A percentile compares a stretch with the other conserved stretches of the same genome.
These are phyloP conservation scores for Lethrus apterus DNA, from an alignment of 1,140 invertebrate genomes.

Conservation along the genomic window DNA sequence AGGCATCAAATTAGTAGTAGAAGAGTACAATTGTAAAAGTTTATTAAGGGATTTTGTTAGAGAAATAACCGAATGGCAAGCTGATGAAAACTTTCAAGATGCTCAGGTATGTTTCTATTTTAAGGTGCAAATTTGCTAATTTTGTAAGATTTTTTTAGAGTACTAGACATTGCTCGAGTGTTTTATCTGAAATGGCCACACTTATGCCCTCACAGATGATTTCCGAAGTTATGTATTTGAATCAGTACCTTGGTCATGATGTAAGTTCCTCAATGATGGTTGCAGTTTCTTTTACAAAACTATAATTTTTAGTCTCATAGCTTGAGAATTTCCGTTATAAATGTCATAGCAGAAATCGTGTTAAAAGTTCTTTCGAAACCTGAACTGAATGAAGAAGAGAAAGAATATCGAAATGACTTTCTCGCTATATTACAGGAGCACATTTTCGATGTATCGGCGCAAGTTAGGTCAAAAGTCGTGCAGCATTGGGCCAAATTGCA, in stretches of 20 bases:
- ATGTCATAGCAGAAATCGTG: constrained; percentile 58
- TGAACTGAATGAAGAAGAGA: constrained; percentile 48
- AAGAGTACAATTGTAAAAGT: constrained; percentile 48
- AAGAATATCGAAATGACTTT: constrained; percentile 48
- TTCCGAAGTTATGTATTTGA: constrained; percentile 40
- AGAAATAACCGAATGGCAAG: constrained; percentile 58
- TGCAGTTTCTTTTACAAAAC: no score
- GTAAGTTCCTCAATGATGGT: constrained; percentile 11
- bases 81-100: constrained; percentile 42
- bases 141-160: constrained; percentile 34
- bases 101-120: constrained; percentile 21
- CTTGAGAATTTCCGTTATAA: constrained; percentile 61
- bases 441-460: constrained; percentile 60
- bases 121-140: constrained; percentile 5
- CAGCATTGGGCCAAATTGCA: constrained; percentile 57
- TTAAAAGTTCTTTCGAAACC: constrained; percentile 51
- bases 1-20: constrained; percentile 52
- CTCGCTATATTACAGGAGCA: constrained; percentile 57
- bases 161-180: constrained; percentile 50
- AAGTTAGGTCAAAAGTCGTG: constrained; percentile 59
- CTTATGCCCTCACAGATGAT: constrained; percentile 52
- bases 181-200: constrained; percentile 57
- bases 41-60: constrained; percentile 57
- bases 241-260: constrained; percentile 26
- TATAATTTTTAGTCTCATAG: constrained; percentile 51